Evolutionary conservation across 1,140 invertebrate genomes (phyloP).

Genomic region (Chrysomallon squamiferum): DNA sequence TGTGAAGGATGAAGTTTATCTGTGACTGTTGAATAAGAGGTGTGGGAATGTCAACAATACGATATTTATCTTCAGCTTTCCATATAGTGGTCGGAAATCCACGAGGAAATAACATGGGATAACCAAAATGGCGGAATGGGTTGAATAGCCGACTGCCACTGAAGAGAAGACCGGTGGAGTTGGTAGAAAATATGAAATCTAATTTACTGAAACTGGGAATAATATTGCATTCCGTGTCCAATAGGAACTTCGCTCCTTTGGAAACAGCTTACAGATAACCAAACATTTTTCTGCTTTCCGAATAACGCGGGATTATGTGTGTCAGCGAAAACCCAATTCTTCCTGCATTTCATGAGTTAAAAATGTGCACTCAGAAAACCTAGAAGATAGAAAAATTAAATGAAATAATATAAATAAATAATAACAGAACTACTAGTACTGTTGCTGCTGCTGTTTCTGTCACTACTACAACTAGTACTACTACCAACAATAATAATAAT

Average conservation of each 20-base stretch:
- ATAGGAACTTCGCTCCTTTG: neutral
- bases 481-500: neutral
- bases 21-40: constrained; percentile 2
- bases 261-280: constrained; percentile 9
- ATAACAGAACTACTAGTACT: too few species aligned
- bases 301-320: neutral
- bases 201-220: neutral
- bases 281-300: neutral
- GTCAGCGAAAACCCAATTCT: neutral
- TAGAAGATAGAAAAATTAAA: too few species aligned
- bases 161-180: neutral
- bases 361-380: neutral
- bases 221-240: neutral
- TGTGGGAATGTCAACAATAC: neutral
- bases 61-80: neutral
- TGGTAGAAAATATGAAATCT: neutral
- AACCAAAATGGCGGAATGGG: constrained; percentile 5
- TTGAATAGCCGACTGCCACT: neutral
- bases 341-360: neutral
- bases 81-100: neutral
- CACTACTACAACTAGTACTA: neutral
- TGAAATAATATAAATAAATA: too few species aligned
- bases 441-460: too few species aligned
- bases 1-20: neutral
- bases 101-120: constrained; percentile 1